Conservation (phyloP, 2,113 vertebrate genomes). For the Sebastes fasciatus region DNA sequence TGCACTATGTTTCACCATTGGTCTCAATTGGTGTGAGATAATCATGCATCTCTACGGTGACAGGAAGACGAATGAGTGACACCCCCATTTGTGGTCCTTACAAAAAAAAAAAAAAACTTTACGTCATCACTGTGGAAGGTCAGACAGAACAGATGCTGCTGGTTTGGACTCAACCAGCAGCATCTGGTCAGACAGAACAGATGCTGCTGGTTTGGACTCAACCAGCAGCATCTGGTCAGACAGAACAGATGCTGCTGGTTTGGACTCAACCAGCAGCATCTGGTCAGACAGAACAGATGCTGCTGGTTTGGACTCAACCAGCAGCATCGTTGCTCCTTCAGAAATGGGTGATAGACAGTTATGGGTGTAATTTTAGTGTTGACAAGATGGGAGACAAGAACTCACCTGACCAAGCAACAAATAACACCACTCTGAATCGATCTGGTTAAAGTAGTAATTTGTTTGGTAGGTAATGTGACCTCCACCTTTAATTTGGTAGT, state of each 20-base stretch:
- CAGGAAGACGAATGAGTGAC: constrained; percentile 61
- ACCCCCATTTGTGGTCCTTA: constrained; percentile 54
- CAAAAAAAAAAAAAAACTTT: constrained; percentile 10
- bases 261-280: constrained; percentile 64
- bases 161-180: constrained; percentile 64
- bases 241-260: constrained; percentile 76
- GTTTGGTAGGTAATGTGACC: constrained; percentile 30
- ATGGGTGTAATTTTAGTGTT: constrained; percentile 62
- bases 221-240: constrained; percentile 72
- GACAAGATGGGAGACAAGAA: constrained; percentile 59
- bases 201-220: constrained; percentile 70
- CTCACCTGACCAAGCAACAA: constrained; percentile 68
- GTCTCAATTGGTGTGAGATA: constrained; percentile 44
- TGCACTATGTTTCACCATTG: constrained; percentile 61
- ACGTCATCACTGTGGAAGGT: constrained; percentile 81
- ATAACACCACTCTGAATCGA: constrained; percentile 34
- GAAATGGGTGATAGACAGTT: constrained; percentile 75
- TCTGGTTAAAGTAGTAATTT: constrained; percentile 41
- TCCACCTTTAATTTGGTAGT: constrained; percentile 52
- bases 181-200: constrained; percentile 74
- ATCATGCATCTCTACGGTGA: constrained; percentile 72
- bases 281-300: constrained; percentile 80
- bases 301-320: constrained; percentile 68
- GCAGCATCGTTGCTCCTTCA: constrained; percentile 79
- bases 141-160: constrained; percentile 79